These are phyloP conservation scores for Rhinichthys osculus DNA, from an alignment of 2,797 vertebrate species.

Conservation along the genomic window DNA sequence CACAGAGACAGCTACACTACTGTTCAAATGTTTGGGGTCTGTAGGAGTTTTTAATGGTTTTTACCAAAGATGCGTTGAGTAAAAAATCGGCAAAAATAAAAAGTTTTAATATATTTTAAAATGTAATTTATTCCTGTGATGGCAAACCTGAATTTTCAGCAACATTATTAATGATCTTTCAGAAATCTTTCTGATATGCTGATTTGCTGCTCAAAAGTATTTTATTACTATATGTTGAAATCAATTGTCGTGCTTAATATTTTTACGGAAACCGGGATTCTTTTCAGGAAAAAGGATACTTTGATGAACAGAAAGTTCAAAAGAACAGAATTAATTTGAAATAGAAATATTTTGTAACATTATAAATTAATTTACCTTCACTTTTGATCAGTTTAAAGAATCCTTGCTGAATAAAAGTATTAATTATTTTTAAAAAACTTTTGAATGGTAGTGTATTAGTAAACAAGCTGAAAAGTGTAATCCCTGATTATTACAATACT, in stretches of 20 bases:
- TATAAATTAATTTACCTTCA: no score
- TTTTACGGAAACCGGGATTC: background rate
- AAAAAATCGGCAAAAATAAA: no score
- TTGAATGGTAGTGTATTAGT: background rate
- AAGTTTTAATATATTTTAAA: background rate
- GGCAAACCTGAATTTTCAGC: background rate
- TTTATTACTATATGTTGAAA: background rate
- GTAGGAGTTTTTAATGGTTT: background rate
- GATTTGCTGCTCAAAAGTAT: background rate
- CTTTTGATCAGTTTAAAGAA: no score
- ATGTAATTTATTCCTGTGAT: background rate
- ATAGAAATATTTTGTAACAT: background rate
- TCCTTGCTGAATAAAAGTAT: background rate
- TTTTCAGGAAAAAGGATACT: background rate
- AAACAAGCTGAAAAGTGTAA: background rate
- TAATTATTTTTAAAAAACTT: background rate
- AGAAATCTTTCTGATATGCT: background rate
- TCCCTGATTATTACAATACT: background rate
- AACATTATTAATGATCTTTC: background rate
- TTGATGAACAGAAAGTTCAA: background rate
- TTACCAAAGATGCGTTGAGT: background rate
- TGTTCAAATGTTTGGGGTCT: background rate
- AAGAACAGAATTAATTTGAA: background rate
- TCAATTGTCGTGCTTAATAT: background rate
- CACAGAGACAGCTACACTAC: background rate